phyloP scores from a whole-genome alignment of 1,140 invertebrate genomes.

The Halotydeus destructor region DNA sequence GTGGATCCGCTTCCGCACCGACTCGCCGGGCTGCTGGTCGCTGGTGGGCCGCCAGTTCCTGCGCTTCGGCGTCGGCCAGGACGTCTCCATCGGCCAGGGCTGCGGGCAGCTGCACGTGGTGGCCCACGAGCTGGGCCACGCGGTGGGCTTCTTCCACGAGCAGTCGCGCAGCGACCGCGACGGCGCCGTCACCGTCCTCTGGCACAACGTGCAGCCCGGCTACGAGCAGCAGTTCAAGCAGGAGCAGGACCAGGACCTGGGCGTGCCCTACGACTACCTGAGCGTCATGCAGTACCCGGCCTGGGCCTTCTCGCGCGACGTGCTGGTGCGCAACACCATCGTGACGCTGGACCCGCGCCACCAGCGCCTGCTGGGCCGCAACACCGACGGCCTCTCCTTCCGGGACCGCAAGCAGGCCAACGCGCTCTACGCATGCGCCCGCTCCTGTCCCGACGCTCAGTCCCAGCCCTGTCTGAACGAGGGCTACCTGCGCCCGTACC shows the following conservation, averaged over 20 bases:
- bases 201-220: conserved; percentile 23
- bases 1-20: conserved; percentile 14
- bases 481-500: conserved; percentile 13
- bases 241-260: conserved; percentile 13
- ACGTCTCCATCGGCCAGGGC: conserved; percentile 16
- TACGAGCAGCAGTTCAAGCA: conserved; percentile 14
- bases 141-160: conserved; percentile 26
- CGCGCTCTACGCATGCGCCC: conserved; percentile 15
- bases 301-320: conserved; percentile 16
- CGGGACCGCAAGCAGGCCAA: conserved; percentile 17
- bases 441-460: conserved; percentile 12
- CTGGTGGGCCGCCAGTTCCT: conserved; percentile 12
- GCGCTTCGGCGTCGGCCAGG: conserved; percentile 9
- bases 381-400: conserved; percentile 13
- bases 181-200: conserved; percentile 22
- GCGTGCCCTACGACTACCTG: conserved; percentile 16
- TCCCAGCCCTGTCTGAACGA: conserved; percentile 14
- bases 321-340: conserved; percentile 16
- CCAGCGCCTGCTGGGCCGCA: conserved; percentile 15
- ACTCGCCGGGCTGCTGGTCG: conserved; percentile 15
- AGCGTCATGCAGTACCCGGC: conserved; percentile 18
- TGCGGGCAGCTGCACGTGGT: conserved; percentile 12
- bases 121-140: conserved; percentile 26
- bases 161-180: conserved; percentile 25
- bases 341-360: conserved; percentile 15